These are phyloP conservation scores for Montipora sp. DNA, from an alignment of 64 coral and sea anemone species.

Conservation along the genomic window DNA sequence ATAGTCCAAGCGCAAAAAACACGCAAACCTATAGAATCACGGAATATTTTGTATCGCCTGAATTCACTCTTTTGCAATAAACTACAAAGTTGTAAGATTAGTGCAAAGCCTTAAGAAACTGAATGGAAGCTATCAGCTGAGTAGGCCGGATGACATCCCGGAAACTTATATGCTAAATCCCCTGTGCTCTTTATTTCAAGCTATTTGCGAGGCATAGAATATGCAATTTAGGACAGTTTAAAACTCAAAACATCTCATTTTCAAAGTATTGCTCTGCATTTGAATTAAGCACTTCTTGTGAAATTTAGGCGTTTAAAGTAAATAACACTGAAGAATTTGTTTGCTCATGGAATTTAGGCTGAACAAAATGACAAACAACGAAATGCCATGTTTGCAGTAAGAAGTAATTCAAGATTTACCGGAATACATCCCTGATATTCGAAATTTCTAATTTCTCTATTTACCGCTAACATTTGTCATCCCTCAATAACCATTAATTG, in stretches of 20 bases:
- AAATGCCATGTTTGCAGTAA: constrained; percentile 19
- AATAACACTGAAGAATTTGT: constrained; percentile 62
- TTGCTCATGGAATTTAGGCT: constrained; percentile 76
- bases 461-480: not conserved
- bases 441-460: constrained; percentile 7
- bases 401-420: constrained; percentile 11
- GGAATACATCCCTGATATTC: constrained; percentile 1
- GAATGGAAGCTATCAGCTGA: constrained; percentile 12
- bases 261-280: constrained; percentile 69
- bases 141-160: constrained; percentile 74
- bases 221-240: constrained; percentile 85
- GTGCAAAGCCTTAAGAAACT: not conserved
- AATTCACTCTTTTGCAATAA: constrained; percentile 10
- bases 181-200: constrained; percentile 38
- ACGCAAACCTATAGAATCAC: constrained; percentile 40
- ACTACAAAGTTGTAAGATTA: constrained; percentile 36
- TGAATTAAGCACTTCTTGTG: constrained; percentile 62
- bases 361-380: constrained; percentile 66
- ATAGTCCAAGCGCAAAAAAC: not conserved
- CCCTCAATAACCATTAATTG: constrained; percentile 44
- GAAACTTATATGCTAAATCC: constrained; percentile 81
- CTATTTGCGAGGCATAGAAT: constrained; percentile 76
- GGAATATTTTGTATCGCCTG: constrained; percentile 50
- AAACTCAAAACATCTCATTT: constrained; percentile 82
- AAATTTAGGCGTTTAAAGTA: constrained; percentile 69